Base-by-base conservation (phyloP, 2,888 invertebrate species). In the Polymixis flavicincta region DNA sequence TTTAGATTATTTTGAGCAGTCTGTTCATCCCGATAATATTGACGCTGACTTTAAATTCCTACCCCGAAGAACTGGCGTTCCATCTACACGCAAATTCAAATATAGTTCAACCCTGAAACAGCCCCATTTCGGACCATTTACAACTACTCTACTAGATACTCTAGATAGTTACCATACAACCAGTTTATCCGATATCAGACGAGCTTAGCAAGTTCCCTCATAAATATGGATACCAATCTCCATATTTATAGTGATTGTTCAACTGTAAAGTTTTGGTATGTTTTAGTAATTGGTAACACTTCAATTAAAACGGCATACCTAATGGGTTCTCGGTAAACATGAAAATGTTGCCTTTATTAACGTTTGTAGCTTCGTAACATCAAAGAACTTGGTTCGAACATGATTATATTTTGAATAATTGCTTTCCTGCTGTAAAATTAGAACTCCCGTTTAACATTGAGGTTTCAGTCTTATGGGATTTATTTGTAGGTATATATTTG, bases 181-280 rank as follows among this genome's bases (percentile, higher is more conserved):
- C 55, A 76, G 82, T 82, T 78, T 83, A 83, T 77, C 79, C 78
- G 75, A 82, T 85, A 79, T 71, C 76, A 69, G 64, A 54, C 73
- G 45, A 55, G 82, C 82, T 86, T 84, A 84, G 72, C 82, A 74
- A 83, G 83, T 82, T 74, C 71, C 57, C 84, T 91, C 89, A 92
- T 92, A 90, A 91, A 92, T 92, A 92, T 92, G 90, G 70, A 90
- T 87, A 88, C 82, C 81, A 82, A 82, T 85, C 86, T 79, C 82
- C 86, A 84, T 89, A 88, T 88, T 91, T 91, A 90, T 89, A 88
- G 87, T 81, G 87, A 84, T 85, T 86, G 87, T 87, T 90, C 88
- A 86, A 88, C 89, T 89, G 89, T 89, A 88, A 89, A 89, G 87
- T 89, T 90, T 78, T 75, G 76, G 79, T 83, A 88, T 90, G 77